These are phyloP conservation scores for Heliconius nattereri DNA, from an alignment of 1,140 invertebrate species.

Conservation along the genomic window DNA sequence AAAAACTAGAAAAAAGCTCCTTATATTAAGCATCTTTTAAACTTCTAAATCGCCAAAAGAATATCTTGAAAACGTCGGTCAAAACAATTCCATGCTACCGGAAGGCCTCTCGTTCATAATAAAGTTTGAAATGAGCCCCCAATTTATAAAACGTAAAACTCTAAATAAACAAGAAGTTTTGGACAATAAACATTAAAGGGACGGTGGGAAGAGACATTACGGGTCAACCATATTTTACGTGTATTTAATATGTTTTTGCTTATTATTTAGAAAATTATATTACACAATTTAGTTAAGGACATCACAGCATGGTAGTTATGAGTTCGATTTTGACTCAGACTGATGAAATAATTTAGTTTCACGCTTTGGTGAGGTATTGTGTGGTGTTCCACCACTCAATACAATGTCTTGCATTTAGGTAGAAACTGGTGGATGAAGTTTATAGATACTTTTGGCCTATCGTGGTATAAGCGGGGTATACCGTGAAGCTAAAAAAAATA, in stretches of 20 bases:
- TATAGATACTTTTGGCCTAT: no score
- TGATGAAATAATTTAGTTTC: not conserved
- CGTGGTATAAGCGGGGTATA: no score
- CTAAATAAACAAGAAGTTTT: slow-evolving; percentile 37
- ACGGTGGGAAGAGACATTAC: slow-evolving; percentile 19
- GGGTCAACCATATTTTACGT: not conserved
- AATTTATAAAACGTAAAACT: slow-evolving; percentile 42
- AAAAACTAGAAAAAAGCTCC: not conserved
- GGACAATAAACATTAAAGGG: slow-evolving; percentile 36
- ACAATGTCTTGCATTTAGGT: no score
- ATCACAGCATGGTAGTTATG: not conserved
- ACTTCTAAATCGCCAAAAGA: not conserved
- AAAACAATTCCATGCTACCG: slow-evolving; percentile 34
- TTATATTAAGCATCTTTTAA: slow-evolving; percentile 8
- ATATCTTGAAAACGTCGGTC: slow-evolving; percentile 24
- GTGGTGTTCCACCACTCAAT: no score
- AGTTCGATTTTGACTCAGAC: not conserved
- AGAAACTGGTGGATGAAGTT: no score
- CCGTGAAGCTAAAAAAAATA: no score
- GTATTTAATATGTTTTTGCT: not conserved
- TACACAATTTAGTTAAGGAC: not conserved
- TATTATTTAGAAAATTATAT: not conserved
- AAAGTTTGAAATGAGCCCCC: slow-evolving; percentile 38
- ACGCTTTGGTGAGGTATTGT: no score
- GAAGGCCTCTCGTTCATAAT: slow-evolving; percentile 36